Conservation (phyloP, 2,888 invertebrate genomes). For the Luperina nickerlii region DNA sequence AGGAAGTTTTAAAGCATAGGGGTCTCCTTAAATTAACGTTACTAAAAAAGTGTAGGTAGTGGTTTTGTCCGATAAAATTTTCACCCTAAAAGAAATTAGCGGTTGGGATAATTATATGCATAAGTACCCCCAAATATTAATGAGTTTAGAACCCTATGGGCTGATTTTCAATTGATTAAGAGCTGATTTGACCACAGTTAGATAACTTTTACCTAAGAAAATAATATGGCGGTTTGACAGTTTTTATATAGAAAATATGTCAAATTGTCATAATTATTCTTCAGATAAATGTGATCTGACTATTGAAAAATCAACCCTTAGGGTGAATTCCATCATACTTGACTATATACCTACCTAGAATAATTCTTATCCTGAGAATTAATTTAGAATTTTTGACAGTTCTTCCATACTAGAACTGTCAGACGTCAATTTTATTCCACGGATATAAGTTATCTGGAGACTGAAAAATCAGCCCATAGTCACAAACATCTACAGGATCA, state of each 20-base stretch:
- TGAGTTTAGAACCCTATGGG: background rate
- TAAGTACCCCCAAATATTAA: background rate
- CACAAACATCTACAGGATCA: background rate
- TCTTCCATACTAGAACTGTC: background rate
- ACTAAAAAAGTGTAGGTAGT: background rate
- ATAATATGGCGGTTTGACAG: background rate
- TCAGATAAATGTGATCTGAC: background rate
- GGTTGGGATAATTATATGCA: background rate
- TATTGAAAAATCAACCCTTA: too few relatives aligned
- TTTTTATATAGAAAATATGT: background rate
- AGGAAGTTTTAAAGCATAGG: background rate
- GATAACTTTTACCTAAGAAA: background rate
- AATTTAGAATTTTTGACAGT: background rate
- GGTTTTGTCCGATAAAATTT: background rate
- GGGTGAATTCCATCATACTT: background rate
- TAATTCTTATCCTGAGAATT: background rate
- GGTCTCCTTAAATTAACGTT: too few relatives aligned
- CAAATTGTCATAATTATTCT: background rate
- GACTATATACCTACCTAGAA: too few relatives aligned
- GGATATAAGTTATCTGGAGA: background rate
- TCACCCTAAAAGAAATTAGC: background rate
- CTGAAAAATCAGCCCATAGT: background rate
- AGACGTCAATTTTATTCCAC: background rate
- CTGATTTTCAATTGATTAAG: background rate
- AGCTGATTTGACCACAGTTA: background rate